Percentiles rank a stretch among this genome's conserved stretches.
phyloP scores from a whole-genome alignment of 2,888 invertebrate species.

The Stegophylla sp. region DNA sequence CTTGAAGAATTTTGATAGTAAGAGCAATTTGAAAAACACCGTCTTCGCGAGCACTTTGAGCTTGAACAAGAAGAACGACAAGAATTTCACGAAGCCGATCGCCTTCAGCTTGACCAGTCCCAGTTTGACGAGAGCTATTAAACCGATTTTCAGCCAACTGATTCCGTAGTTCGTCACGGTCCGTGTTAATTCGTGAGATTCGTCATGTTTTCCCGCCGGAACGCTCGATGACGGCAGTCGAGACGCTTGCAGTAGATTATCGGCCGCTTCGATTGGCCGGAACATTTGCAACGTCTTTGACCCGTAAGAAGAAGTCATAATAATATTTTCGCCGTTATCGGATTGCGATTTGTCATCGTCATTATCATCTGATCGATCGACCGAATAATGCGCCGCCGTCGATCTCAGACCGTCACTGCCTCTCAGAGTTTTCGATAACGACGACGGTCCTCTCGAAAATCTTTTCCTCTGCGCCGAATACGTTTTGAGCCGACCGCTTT shows the following conservation, averaged over 20 bases:
- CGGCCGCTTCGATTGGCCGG: too few relatives aligned
- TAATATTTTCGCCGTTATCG: too few relatives aligned
- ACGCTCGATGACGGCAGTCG: background rate
- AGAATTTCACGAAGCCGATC: conserved; percentile 60
- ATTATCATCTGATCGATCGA: too few relatives aligned
- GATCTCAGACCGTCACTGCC: too few relatives aligned
- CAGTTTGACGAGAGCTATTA: conserved; percentile 61
- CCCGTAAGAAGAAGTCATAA: too few relatives aligned
- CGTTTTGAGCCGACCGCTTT: too few relatives aligned
- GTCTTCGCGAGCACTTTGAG: conserved; percentile 59
- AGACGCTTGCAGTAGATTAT: background rate
- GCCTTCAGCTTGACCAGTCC: conserved; percentile 61
- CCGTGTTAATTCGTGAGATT: background rate
- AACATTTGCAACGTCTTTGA: too few relatives aligned
- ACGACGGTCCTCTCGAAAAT: too few relatives aligned
- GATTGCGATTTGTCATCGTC: too few relatives aligned
- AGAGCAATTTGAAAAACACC: conserved; percentile 61
- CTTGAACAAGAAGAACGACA: conserved; percentile 59
- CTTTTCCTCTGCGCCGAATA: too few relatives aligned
- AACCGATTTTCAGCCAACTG: conserved; percentile 61
- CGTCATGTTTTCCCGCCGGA: background rate
- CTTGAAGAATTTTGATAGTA: conserved; percentile 61
- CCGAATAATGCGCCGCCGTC: too few relatives aligned
- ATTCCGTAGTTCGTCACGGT: conserved; percentile 12
- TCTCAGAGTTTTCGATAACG: too few relatives aligned